phyloP scores from a whole-genome alignment of 1,140 invertebrate species.

The Charaxes varanes region DNA sequence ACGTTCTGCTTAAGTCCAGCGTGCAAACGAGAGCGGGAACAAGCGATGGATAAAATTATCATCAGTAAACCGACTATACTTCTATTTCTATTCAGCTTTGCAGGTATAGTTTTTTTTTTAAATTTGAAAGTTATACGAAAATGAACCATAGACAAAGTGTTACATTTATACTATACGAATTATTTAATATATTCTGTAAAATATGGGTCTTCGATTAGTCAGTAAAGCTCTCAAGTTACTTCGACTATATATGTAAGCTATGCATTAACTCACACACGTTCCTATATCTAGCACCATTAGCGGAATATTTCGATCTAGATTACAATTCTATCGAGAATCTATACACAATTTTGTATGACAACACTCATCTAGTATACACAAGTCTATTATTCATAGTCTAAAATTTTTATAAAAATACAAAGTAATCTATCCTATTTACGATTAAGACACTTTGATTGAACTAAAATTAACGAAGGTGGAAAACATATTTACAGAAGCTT shows the following conservation, averaged over 20 bases:
- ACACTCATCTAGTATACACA: slow-evolving; percentile 2
- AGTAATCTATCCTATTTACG: slow-evolving; percentile 18
- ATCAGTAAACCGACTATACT: too few relatives aligned
- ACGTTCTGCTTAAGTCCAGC: too few relatives aligned
- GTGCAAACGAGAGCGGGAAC: too few relatives aligned
- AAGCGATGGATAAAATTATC: too few relatives aligned
- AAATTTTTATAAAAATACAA: slow-evolving; percentile 22
- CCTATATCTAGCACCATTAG: slow-evolving; percentile 18
- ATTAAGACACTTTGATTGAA: slow-evolving; percentile 19
- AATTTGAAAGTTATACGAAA: too few relatives aligned
- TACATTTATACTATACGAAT: not conserved
- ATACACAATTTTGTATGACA: slow-evolving; percentile 1
- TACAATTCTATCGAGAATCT: slow-evolving; percentile 8
- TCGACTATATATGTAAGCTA: slow-evolving; percentile 1
- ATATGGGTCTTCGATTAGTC: not conserved
- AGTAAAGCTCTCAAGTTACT: slow-evolving; percentile 1
- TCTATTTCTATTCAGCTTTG: too few relatives aligned
- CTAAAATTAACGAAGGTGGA: slow-evolving; percentile 10
- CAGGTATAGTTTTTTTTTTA: too few relatives aligned
- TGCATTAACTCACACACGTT: slow-evolving; percentile 1
- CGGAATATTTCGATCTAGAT: slow-evolving; percentile 11
- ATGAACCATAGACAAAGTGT: too few relatives aligned
- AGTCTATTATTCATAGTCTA: slow-evolving; percentile 7
- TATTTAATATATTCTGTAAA: not conserved
- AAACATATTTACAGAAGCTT: slow-evolving; percentile 15